phyloP scores from a whole-genome alignment of 2,113 vertebrate species.

The Atlantisia rogersi region DNA sequence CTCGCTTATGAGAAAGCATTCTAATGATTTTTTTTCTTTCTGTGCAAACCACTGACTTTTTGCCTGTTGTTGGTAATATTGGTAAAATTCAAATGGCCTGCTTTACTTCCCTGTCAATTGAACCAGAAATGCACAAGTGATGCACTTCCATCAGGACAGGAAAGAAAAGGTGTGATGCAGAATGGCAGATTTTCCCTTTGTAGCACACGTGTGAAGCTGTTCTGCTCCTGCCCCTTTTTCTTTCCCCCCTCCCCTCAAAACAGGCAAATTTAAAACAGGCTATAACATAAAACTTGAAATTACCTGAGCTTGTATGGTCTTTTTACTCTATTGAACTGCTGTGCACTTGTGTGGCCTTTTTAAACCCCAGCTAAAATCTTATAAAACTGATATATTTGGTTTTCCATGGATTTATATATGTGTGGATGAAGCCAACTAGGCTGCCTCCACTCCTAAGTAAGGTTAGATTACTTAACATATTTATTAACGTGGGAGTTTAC shows the following conservation, averaged over 20 bases:
- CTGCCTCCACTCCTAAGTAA: background rate
- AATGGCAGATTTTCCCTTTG: background rate
- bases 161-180: background rate
- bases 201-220: background rate
- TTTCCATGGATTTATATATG: background rate
- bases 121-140: accelerated
- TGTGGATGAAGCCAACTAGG: background rate
- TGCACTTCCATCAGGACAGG: background rate
- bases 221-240: background rate
- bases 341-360: background rate
- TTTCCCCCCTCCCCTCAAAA: background rate
- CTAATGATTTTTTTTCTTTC: background rate
- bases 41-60: background rate
- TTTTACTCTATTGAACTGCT: background rate
- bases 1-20: background rate
- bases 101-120: background rate
- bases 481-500: background rate
- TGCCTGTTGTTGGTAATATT: background rate
- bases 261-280: background rate
- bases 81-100: background rate
- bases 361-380: background rate
- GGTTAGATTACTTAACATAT: background rate
- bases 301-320: background rate
- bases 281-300: background rate
- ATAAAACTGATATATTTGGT: background rate